Conservation (phyloP, 2,797 vertebrate genomes). For the Ciconia nigra region DNA sequence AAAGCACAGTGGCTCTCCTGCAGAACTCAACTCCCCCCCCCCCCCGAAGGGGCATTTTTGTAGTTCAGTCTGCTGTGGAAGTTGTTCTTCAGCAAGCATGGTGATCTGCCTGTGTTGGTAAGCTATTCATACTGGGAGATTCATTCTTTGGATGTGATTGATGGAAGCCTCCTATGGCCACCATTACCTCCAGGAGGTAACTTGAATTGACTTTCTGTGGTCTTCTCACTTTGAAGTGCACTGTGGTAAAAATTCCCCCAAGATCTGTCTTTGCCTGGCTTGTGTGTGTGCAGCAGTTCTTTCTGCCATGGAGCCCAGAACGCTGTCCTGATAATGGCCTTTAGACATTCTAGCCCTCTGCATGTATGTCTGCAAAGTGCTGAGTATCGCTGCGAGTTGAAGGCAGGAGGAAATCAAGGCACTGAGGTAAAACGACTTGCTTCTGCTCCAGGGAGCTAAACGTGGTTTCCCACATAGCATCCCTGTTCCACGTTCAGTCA, state of each 20-base stretch:
- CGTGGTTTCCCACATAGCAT: neutral
- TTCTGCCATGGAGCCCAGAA: neutral
- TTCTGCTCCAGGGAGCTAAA: neutral
- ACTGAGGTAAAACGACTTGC: neutral
- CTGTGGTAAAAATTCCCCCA: neutral
- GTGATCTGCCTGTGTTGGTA: neutral
- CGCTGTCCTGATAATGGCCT: neutral
- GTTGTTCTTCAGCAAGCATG: neutral
- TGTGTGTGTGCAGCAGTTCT: accelerated
- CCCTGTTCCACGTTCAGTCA: neutral
- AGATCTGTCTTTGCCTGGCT: neutral
- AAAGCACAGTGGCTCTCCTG: neutral
- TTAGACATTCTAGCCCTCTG: neutral
- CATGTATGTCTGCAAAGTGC: neutral
- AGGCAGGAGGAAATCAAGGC: neutral
- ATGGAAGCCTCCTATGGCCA: neutral
- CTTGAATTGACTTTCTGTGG: neutral
- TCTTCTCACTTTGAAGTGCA: neutral
- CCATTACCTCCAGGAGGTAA: neutral
- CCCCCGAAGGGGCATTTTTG: neutral
- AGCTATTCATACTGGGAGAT: neutral
- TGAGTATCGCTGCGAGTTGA: accelerated
- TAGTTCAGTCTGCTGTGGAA: neutral
- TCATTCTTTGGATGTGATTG: neutral
- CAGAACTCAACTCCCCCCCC: neutral